These are phyloP conservation scores for Sorex fumeus DNA, from an alignment of 2,113 vertebrate species.

Conservation along the genomic window DNA sequence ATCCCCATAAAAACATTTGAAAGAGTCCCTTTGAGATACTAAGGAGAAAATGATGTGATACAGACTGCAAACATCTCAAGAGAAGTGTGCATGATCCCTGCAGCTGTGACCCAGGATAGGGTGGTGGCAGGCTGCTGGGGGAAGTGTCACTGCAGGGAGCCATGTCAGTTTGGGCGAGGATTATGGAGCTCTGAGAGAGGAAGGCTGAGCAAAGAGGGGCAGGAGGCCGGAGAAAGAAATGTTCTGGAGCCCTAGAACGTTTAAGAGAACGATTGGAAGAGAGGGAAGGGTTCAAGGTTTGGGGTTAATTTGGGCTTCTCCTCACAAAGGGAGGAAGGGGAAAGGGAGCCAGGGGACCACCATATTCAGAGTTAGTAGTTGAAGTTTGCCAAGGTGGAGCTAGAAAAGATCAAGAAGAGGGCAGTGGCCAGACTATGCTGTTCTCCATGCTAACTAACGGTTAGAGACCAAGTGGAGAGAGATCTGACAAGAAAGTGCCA, in stretches of 20 bases:
- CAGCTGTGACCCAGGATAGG: too few species aligned
- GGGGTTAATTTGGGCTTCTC: not conserved
- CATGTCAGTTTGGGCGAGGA: not conserved
- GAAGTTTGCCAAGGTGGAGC: not conserved
- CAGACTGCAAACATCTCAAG: too few species aligned
- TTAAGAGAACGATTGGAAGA: too few species aligned
- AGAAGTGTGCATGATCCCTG: too few species aligned
- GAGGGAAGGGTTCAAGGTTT: not conserved
- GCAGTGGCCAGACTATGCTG: not conserved
- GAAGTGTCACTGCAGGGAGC: too few species aligned
- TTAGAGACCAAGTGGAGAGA: not conserved
- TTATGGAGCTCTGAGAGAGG: not conserved
- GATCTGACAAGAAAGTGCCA: not conserved
- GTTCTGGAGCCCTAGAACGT: too few species aligned
- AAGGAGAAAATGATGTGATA: not conserved
- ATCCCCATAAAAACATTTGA: not conserved
- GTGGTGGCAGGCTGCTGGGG: too few species aligned
- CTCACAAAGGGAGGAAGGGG: not conserved
- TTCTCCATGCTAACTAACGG: not conserved
- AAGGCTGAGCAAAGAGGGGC: too few species aligned
- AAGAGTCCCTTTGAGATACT: not conserved
- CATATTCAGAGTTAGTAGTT: not conserved
- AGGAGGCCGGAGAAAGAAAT: too few species aligned
- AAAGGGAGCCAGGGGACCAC: not conserved
- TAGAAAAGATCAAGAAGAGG: not conserved